A percentile compares a stretch with the other conserved stretches of the same genome.
Evolutionary conservation across 2,113 vertebrate genomes (phyloP).

Genomic region (Rostratula benghalensis): DNA sequence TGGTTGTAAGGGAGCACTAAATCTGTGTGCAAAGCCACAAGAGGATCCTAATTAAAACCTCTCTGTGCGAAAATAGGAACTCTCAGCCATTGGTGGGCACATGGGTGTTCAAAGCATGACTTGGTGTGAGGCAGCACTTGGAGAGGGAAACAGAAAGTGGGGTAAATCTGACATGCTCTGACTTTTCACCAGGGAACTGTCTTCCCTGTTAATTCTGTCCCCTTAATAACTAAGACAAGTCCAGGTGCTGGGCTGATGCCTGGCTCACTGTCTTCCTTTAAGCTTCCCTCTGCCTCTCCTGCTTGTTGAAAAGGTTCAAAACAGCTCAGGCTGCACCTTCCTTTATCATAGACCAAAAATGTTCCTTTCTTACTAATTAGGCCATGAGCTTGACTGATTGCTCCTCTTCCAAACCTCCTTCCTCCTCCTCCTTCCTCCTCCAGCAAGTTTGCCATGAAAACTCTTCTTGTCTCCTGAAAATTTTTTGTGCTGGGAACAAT

Average conservation of each 20-base stretch:
- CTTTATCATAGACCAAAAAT: neutral
- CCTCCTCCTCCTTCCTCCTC: rapidly evolving
- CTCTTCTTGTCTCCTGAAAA: neutral
- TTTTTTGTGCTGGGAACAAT: neutral
- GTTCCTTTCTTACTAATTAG: neutral
- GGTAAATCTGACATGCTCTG: neutral
- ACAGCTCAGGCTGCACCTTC: neutral
- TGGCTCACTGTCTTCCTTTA: neutral
- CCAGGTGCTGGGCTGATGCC: neutral
- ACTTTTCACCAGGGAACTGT: neutral
- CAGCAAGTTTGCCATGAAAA: neutral
- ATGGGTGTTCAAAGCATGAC: neutral
- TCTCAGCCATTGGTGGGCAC: neutral
- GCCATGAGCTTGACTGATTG: neutral
- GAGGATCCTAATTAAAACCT: neutral
- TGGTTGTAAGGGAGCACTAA: neutral
- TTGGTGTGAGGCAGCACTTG: neutral
- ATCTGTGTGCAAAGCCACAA: neutral
- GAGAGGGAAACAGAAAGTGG: neutral
- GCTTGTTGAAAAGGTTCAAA: neutral
- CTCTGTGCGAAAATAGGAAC: neutral
- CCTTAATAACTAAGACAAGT: neutral
- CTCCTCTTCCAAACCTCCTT: neutral
- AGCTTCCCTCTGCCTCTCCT: neutral
- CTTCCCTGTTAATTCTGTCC: neutral